These are phyloP conservation scores for Piaya cayana DNA, from an alignment of 2,113 vertebrate species.

Conservation along the genomic window DNA sequence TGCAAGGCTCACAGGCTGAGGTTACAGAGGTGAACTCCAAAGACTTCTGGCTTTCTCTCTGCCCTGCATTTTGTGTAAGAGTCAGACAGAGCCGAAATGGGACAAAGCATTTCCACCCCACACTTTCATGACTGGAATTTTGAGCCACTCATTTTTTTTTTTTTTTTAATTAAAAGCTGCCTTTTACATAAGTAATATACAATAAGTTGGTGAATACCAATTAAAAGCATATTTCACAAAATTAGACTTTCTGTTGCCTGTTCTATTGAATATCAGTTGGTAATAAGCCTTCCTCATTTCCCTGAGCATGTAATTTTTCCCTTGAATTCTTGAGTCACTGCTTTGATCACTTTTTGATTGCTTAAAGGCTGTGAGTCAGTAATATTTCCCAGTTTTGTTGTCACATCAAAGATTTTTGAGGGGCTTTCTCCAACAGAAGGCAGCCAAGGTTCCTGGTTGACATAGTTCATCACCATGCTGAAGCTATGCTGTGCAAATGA, in stretches of 20 bases:
- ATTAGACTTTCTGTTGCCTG: constrained; percentile 32
- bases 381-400: constrained; percentile 50
- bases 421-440: constrained; percentile 54
- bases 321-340: constrained; percentile 49
- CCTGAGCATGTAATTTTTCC: constrained; percentile 60
- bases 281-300: constrained; percentile 56
- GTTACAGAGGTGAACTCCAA: background rate
- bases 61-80: background rate
- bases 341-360: constrained; percentile 64
- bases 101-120: background rate
- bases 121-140: constrained; percentile 27
- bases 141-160: background rate
- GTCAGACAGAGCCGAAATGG: background rate
- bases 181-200: constrained; percentile 42
- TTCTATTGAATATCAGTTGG: constrained; percentile 41
- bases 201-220: constrained; percentile 20
- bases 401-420: constrained; percentile 56
- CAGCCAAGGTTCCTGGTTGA: constrained; percentile 55
- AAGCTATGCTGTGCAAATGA: constrained; percentile 25
- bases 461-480: constrained; percentile 49
- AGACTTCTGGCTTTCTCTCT: background rate
- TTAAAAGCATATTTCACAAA: constrained; percentile 59
- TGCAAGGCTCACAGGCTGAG: background rate
- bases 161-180: constrained; percentile 20
- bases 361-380: constrained; percentile 68